phyloP scores from a whole-genome alignment of 2,797 vertebrate genomes.

The Myoxocephalus aenaeus region DNA sequence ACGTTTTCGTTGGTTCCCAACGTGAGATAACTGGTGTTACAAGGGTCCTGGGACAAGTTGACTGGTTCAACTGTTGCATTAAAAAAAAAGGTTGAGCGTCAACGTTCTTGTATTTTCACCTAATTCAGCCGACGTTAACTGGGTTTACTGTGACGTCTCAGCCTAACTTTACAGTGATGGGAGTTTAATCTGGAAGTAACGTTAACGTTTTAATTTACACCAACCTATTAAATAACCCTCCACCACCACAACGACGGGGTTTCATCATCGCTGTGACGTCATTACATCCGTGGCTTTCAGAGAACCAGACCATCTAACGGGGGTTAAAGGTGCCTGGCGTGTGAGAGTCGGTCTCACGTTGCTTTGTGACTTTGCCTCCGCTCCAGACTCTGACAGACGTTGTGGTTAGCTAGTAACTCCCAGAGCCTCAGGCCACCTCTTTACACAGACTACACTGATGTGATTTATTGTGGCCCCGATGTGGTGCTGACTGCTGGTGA shows the following conservation, averaged over 20 bases:
- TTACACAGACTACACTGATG: neutral
- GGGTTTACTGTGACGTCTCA: neutral
- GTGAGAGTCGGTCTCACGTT: neutral
- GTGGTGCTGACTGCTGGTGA: slow-evolving; percentile 1
- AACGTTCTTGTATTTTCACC: neutral
- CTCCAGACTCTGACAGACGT: slow-evolving; percentile 24
- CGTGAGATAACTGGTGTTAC: too few species aligned
- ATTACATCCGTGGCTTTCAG: neutral
- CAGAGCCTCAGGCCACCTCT: slow-evolving; percentile 28
- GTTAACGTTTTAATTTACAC: neutral
- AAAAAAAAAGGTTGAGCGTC: neutral
- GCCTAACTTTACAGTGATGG: neutral
- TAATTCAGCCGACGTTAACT: neutral
- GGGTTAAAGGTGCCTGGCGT: neutral
- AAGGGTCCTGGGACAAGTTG: too few species aligned
- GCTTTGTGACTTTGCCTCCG: slow-evolving; percentile 32
- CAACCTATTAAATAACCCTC: neutral
- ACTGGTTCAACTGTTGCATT: neutral
- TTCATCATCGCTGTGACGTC: neutral
- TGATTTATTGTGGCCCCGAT: neutral
- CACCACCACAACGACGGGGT: too few species aligned
- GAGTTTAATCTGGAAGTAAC: neutral
- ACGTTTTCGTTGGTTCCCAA: too few species aligned
- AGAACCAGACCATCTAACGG: too few species aligned
- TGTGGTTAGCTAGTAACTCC: neutral